These are phyloP conservation scores for Nomada fabriciana DNA, from an alignment of 2,888 invertebrate species.

Conservation along the genomic window DNA sequence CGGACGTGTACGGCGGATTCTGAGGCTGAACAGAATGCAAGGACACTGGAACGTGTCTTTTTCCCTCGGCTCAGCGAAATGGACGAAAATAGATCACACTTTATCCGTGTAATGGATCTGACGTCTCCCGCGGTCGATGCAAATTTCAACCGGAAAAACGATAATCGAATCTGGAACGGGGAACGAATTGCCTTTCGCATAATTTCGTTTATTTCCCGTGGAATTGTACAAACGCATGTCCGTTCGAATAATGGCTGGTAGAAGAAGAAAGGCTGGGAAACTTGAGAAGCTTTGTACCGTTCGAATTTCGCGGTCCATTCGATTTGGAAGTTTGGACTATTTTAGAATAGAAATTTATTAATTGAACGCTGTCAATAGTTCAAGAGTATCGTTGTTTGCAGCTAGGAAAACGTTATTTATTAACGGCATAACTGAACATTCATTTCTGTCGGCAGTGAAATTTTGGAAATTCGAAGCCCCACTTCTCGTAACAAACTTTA, in stretches of 20 bases:
- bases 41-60: constrained; percentile 25
- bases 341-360: no score
- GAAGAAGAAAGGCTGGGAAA: no score
- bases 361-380: no score
- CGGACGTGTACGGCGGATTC: constrained; percentile 31
- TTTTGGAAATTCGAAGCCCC: not conserved
- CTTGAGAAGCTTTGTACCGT: no score
- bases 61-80: constrained; percentile 5
- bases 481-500: no score
- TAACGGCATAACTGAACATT: not conserved
- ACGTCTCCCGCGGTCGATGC: constrained; percentile 2
- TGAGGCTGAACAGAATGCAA: constrained; percentile 16
- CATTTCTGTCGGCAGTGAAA: no score
- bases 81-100: constrained; percentile 11
- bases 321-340: no score
- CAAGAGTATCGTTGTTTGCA: no score
- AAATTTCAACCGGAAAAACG: not conserved
- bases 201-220: not conserved
- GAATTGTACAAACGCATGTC: not conserved
- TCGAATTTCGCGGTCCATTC: no score
- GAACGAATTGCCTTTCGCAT: not conserved
- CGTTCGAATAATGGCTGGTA: no score
- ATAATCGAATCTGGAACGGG: constrained; percentile 8
- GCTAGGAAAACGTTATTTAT: no score
- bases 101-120: constrained; percentile 20